These are phyloP conservation scores for Artemia sp. DNA, from an alignment of 2,888 invertebrate genomes.

Conservation along the genomic window DNA sequence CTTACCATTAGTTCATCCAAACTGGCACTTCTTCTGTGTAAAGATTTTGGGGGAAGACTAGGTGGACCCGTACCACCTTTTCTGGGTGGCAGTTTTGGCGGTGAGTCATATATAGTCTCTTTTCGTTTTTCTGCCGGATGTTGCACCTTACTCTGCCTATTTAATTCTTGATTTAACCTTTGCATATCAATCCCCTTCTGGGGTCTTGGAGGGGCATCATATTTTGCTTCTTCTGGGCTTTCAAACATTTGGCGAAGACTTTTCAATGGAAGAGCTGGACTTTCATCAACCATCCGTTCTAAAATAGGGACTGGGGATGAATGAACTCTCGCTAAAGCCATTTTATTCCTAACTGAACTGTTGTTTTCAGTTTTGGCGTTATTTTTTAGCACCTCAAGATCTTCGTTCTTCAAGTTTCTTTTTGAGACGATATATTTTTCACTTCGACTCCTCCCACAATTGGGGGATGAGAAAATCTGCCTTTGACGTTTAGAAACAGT, in stretches of 20 bases:
- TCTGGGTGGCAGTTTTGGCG: slow-evolving; percentile 12
- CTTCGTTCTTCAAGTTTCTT: neutral
- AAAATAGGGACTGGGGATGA: neutral
- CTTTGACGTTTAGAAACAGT: neutral
- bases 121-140: neutral
- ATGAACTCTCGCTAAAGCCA: neutral
- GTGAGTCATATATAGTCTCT: neutral
- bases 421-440: neutral
- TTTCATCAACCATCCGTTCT: slow-evolving; percentile 6
- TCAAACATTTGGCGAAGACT: slow-evolving; percentile 5
- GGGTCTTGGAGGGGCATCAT: neutral
- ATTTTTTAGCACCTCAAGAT: neutral
- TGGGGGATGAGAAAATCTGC: neutral
- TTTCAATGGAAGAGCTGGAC: neutral
- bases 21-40: slow-evolving; percentile 1
- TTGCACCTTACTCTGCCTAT: neutral
- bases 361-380: neutral
- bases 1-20: slow-evolving; percentile 12
- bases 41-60: neutral
- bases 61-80: neutral
- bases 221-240: neutral
- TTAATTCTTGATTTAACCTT: neutral
- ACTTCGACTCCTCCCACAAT: neutral
- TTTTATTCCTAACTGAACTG: neutral
- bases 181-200: neutral